A percentile compares a stretch with the other conserved stretches of the same genome.
phyloP scores from a whole-genome alignment of 2,888 invertebrate genomes.

The Lumbricus terrestris region DNA sequence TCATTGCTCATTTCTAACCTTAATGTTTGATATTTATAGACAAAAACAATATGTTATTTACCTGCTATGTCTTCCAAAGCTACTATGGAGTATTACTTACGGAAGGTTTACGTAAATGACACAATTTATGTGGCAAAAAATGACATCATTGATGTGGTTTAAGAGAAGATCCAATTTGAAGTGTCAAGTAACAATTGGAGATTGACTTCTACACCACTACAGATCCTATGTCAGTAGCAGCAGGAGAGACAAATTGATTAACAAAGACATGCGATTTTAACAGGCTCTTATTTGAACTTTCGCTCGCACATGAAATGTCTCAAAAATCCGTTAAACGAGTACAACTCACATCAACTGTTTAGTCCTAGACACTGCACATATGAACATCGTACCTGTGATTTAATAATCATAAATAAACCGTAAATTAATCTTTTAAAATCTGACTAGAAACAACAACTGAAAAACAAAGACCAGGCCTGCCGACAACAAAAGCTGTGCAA shows the following conservation, averaged over 20 bases:
- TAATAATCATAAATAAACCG: background rate
- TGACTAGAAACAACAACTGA: background rate
- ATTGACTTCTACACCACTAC: background rate
- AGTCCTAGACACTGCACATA: background rate
- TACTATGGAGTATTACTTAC: no score
- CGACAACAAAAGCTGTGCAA: background rate
- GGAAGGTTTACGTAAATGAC: no score
- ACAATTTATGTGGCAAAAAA: no score
- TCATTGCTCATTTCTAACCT: no score
- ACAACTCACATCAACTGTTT: background rate
- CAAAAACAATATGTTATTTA: no score
- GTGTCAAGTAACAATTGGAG: background rate
- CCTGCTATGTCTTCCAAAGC: no score
- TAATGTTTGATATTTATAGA: no score
- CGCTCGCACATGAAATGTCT: background rate
- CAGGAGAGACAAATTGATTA: background rate
- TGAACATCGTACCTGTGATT: constrained; percentile 3
- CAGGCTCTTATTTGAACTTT: background rate
- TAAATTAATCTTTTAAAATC: background rate
- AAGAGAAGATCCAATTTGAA: no score
- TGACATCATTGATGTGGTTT: no score
- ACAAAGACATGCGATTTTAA: background rate
- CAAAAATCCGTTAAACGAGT: background rate
- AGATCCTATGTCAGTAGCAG: background rate
- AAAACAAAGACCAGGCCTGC: background rate